Percentiles rank a stretch among this genome's conserved stretches.
phyloP scores from a whole-genome alignment of 1,140 invertebrate species.

The Pogonomyrmex barbatus region DNA sequence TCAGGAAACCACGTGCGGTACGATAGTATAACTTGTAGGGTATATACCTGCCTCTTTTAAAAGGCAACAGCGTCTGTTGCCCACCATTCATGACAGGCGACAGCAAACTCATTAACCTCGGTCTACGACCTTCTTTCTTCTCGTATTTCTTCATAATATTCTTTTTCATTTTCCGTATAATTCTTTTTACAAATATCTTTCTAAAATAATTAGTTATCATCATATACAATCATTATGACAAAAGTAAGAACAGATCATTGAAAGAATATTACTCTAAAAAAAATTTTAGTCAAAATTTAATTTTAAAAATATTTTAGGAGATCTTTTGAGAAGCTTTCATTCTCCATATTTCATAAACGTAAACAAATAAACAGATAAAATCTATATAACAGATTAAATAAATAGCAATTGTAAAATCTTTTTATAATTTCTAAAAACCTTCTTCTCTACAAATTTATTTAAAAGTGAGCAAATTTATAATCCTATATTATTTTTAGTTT shows the following conservation, averaged over 20 bases:
- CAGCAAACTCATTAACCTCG: slow-evolving; percentile 78
- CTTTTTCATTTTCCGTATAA: neutral
- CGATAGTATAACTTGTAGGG: slow-evolving; percentile 66
- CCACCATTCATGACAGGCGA: slow-evolving; percentile 71
- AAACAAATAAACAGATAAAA: too few species aligned
- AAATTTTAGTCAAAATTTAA: neutral
- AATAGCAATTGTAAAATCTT: neutral
- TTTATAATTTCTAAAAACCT: neutral
- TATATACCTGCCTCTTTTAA: slow-evolving; percentile 70
- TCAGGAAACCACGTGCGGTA: slow-evolving; percentile 78
- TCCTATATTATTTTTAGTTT: too few species aligned
- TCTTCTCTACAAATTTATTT: neutral
- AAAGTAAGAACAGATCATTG: neutral
- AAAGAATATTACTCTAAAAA: neutral
- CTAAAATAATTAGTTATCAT: neutral
- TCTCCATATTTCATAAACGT: neutral
- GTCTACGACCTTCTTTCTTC: neutral
- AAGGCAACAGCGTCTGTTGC: slow-evolving; percentile 62
- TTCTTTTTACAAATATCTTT: neutral
- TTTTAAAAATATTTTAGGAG: too few species aligned
- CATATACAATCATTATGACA: neutral
- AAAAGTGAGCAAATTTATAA: neutral
- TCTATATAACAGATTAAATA: too few species aligned
- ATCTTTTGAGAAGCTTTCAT: neutral
- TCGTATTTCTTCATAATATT: neutral